Conservation (phyloP, 2,888 invertebrate species). For the Gymnocheta viridis region DNA sequence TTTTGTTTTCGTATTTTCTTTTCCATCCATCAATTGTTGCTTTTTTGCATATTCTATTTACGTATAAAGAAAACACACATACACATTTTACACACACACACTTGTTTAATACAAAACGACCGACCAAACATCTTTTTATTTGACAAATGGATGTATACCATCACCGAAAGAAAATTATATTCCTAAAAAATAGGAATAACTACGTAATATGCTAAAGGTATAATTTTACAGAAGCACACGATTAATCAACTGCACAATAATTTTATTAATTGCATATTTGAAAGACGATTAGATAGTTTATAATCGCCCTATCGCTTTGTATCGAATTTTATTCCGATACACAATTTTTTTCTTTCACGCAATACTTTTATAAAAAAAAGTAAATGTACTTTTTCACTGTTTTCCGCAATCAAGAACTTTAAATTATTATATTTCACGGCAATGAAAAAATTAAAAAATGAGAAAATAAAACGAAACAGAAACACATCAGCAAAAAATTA, state of each 20-base stretch:
- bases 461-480: slow-evolving; percentile 65
- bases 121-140: slow-evolving; percentile 35
- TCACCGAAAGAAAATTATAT: slow-evolving; percentile 27
- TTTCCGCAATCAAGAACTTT: slow-evolving; percentile 38
- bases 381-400: slow-evolving; percentile 9
- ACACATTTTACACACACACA: slow-evolving; percentile 41
- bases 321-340: slow-evolving; percentile 11
- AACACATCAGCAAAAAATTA: slow-evolving; percentile 70
- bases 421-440: slow-evolving; percentile 47
- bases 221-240: neutral
- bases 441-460: slow-evolving; percentile 64
- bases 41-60: slow-evolving; percentile 69
- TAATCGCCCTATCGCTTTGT: slow-evolving; percentile 16
- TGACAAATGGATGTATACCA: slow-evolving; percentile 40
- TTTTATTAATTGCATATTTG: neutral
- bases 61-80: slow-evolving; percentile 61
- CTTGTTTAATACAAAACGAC: slow-evolving; percentile 27
- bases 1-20: slow-evolving; percentile 56
- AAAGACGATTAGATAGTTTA: neutral
- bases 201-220: neutral
- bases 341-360: slow-evolving; percentile 7
- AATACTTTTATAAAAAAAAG: slow-evolving; percentile 19
- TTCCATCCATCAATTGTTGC: slow-evolving; percentile 73
- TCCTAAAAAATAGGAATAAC: slow-evolving; percentile 21
- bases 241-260: neutral